Evolutionary conservation across 2,888 invertebrate species (phyloP), one percentile per base, ranked within the genome.

Genomic region (Tachina fera): DNA sequence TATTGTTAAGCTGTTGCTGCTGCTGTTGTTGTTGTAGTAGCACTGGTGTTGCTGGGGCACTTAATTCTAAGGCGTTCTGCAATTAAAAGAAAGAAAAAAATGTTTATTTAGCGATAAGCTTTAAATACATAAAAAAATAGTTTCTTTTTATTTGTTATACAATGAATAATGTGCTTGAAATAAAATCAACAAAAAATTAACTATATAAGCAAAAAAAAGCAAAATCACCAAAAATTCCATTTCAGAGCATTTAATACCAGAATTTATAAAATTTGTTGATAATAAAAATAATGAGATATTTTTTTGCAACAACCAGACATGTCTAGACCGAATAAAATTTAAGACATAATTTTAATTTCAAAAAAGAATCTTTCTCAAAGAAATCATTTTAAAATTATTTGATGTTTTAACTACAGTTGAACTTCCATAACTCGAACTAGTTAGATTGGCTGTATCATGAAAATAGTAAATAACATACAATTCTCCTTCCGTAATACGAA

Each of bases 41-140:
- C 74, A 97, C 95, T 90, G 97, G 97, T 89, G 97, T 97, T 83
- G 98, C 98, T 65, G 98, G 98, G 22, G 97, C 97, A 87, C 97
- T 97, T 90, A 98, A 93, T 92, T 98, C 98, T 90, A 98, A 94
- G 53, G 98, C 97, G 93, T 98, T 98, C 98, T 98, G 94, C 71
- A 95, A 94, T 91, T 56, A 74, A 83, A 74, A 56, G 71, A 72
- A 53, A 67, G 71, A 74, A 58, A 70, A 16, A 74, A 75, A 72
- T 60, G 71, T 72, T 79, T 43, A 45, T 16, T 76, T 65, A 87
- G 31, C 75, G 61, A 77, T 70, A 78, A 70, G 58, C 31, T 19
- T 51, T 68, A 14, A 56, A 19, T 14, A 47, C 56, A 49, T 22
- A 63, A 43, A 16, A n/a, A 63, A 51, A 49, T 49, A 49, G n/a